Evolutionary conservation across 2,113 vertebrate genomes (phyloP), one percentile per base, ranked within the genome.

Genomic region (Clarias batrachus): DNA sequence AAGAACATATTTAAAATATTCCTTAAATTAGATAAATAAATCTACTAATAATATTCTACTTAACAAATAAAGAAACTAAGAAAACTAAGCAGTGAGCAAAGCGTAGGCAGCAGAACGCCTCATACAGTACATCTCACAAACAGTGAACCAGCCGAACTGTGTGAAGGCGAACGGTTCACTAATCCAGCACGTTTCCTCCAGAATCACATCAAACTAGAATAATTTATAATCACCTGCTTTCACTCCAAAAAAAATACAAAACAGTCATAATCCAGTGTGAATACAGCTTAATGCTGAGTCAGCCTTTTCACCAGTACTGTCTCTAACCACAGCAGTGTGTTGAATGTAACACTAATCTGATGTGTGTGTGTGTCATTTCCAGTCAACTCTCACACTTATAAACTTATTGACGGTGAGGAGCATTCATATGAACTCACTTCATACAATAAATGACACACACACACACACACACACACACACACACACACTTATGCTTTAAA

Each of bases 301-400:
- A 65, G 25, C 57, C 23, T 52, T 37, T 83, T 33, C 25, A 4
- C 62, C 10, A 16, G 17, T 11, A 60, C 63, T 30, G 27, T 41
- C 52, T 86, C 77, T 14, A 60, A 23, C 65, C 16, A 52, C 86
- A 66, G 80, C 23, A 25, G 13, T 16, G 37, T 65, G 80, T 82
- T 52, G 80, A 82, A 82, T 82, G 23, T 82, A 19, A 82, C 80
- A 82, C 37, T 14, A 48, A 66, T 11, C 37, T 66, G 62, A 63
- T 41, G 52, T 25, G 62, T 82, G 80, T 23, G 79, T 63, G 37
- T 82, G 37, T 82, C 3, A 82, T 82, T 82, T 82, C 80, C 80
- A 82, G 37, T 48, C 66, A 82, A 65, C 59, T 66, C 37, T 25
- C 3, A 82, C 21, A 52, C 13, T 65, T 23, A n/a, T 81, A 23